Percentiles rank a stretch among this genome's conserved stretches.
These are phyloP conservation scores for Erinaceus europaeus DNA, from an alignment of 2,113 vertebrate genomes.

Conservation along the genomic window DNA sequence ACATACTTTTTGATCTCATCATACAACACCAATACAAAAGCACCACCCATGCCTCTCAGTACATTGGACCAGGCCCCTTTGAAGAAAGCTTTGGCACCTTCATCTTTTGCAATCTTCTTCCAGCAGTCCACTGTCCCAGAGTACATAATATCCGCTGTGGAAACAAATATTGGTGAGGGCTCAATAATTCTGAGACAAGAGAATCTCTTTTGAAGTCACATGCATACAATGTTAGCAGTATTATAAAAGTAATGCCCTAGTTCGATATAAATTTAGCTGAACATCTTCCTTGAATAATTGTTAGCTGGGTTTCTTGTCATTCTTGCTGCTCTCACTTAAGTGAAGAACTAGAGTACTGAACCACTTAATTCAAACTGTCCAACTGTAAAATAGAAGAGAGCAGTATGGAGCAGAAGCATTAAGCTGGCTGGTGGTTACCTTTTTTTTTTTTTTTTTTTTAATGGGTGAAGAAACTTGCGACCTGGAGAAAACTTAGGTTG, in stretches of 20 bases:
- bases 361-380: not conserved
- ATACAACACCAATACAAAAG: slow-evolving; percentile 98
- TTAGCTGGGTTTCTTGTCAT: not conserved
- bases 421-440: rapidly evolving
- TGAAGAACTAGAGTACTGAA: not conserved
- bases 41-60: slow-evolving; percentile 97
- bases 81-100: slow-evolving; percentile 95
- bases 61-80: slow-evolving; percentile 99
- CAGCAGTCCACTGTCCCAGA: slow-evolving; percentile 97
- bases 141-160: slow-evolving; percentile 98
- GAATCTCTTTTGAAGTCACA: not conserved
- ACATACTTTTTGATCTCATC: slow-evolving; percentile 98
- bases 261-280: not conserved
- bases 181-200: not conserved
- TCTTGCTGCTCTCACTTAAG: not conserved
- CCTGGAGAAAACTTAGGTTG: not conserved
- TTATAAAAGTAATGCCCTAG: not conserved
- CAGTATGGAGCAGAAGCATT: not conserved
- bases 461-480: not conserved
- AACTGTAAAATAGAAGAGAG: not conserved
- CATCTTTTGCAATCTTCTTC: slow-evolving; percentile 96
- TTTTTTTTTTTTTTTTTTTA: not conserved
- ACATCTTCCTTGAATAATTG: not conserved
- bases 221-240: not conserved
- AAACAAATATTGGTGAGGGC: slow-evolving; percentile 71